Base-by-base conservation (phyloP, 2,888 invertebrate species). In the Clepsis dumicolana region DNA sequence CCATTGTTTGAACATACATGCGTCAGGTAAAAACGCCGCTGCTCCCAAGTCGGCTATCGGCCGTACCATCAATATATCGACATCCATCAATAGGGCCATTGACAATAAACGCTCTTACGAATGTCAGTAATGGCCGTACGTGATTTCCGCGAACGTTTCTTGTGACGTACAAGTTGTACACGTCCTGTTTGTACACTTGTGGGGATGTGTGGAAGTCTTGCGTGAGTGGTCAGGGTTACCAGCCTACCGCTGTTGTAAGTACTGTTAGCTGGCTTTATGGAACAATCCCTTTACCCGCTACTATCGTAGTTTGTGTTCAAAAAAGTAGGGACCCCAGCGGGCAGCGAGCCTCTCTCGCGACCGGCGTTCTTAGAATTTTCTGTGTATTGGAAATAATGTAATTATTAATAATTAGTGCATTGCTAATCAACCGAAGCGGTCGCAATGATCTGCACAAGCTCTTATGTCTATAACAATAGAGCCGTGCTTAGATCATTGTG, bases 111-210 rank as follows among this genome's bases (percentile, higher is more conserved):
- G 63, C 64, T 68, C 59, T 64, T 68, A 52, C 63, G 57, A 59
- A 68, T 54, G 61, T 44, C 54, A 32, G 29, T 63, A 63, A 63
- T 48, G 44, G 63, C 44, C 24, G 63, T 68, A 64, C 57, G 68
- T 68, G 68, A 68, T 68, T 68, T 68, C 68, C 68, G 59, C 52
- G 52, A 59, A 64, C 29, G n/a, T 52, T 68, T 68, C 63, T 67
- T 67, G 50, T 68, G 32, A 25, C 18, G 53, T 61, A 66, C 53
- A 52, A 48, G 21, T 21, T n/a, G 48, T 48, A 21, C 44, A 44
- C 21, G 41, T 52, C 29, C 38, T 32, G 60, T 38, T 24, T 65
- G 16, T 27, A n/a, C n/a, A 38, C 38, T 4, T 38, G 38, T 27
- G 2, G 27, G 25, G 2, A 12, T 27, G 38, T 12, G 10, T 38